A percentile compares a stretch with the other conserved stretches of the same genome.
Evolutionary conservation across 2,888 invertebrate species (phyloP).

Genomic region (Yponomeuta plumbellus): DNA sequence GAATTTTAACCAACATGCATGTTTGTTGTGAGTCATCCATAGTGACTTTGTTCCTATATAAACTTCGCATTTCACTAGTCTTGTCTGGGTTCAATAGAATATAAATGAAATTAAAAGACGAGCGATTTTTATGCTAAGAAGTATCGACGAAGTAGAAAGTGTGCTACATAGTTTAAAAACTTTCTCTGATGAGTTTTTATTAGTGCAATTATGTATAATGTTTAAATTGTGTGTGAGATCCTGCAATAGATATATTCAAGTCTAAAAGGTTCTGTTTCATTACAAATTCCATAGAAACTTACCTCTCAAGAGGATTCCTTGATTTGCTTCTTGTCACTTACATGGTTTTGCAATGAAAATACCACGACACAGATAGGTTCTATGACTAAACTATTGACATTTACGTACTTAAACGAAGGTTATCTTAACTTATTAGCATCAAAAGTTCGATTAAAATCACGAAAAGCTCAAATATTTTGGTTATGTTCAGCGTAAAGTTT

Average conservation of each 20-base stretch:
- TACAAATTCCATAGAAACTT: constrained; percentile 13
- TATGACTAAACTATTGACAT: constrained; percentile 24
- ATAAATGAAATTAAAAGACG: not conserved
- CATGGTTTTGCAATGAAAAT: constrained; percentile 8
- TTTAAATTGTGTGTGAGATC: not conserved
- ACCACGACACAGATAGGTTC: not conserved
- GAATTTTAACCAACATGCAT: too few species aligned
- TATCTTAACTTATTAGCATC: constrained; percentile 39
- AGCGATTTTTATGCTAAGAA: not conserved
- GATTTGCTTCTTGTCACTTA: constrained; percentile 9
- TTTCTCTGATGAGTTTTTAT: constrained; percentile 5
- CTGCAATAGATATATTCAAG: not conserved
- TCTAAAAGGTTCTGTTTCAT: not conserved
- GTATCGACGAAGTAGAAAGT: constrained; percentile 33
- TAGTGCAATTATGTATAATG: not conserved
- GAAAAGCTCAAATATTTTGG: constrained; percentile 67
- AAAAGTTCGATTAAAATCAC: not conserved
- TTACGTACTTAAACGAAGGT: constrained; percentile 44
- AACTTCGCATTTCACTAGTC: not conserved
- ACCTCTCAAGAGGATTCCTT: constrained; percentile 3
- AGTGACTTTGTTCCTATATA: not conserved
- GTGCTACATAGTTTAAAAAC: constrained; percentile 24
- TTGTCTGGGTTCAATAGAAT: not conserved
- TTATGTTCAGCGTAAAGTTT: constrained; percentile 62
- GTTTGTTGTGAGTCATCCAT: not conserved